Percentiles rank a stretch among this genome's conserved stretches.
Conservation (phyloP, 2,888 invertebrate genomes). For the Epirrita christyi region DNA sequence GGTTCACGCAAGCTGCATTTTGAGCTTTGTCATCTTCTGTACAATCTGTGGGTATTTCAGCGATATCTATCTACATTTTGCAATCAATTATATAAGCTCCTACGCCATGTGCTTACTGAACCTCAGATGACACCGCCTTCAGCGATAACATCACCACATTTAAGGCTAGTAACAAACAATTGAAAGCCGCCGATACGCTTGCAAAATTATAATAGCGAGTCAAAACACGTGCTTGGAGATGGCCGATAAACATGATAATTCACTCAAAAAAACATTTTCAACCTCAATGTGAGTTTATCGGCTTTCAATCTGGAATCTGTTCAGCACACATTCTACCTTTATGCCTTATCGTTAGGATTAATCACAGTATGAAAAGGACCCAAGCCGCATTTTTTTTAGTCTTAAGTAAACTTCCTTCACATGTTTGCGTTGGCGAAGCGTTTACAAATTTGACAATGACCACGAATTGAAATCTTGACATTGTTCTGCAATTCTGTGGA, state of each 20-base stretch:
- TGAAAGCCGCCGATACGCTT: slow-evolving; percentile 54
- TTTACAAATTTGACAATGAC: slow-evolving; percentile 27
- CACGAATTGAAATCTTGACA: slow-evolving; percentile 23
- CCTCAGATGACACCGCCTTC: slow-evolving; percentile 51
- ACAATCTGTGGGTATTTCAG: slow-evolving; percentile 6
- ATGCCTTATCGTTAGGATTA: slow-evolving; percentile 75
- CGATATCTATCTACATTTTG: slow-evolving; percentile 21
- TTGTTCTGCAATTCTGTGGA: slow-evolving; percentile 24
- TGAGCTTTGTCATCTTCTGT: background rate
- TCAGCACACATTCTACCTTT: slow-evolving; percentile 80
- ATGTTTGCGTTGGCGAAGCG: slow-evolving; percentile 52
- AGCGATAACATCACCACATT: slow-evolving; percentile 53
- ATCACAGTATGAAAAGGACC: slow-evolving; percentile 69
- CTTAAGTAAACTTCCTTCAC: slow-evolving; percentile 62
- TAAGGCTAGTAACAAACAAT: slow-evolving; percentile 55
- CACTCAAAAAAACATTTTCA: slow-evolving; percentile 66
- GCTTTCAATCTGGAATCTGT: slow-evolving; percentile 79
- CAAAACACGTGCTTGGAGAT: slow-evolving; percentile 74
- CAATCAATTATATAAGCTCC: slow-evolving; percentile 36
- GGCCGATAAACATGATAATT: slow-evolving; percentile 65
- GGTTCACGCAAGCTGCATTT: slow-evolving; percentile 7
- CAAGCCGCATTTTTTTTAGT: slow-evolving; percentile 61
- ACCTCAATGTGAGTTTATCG: slow-evolving; percentile 76
- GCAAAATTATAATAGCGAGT: slow-evolving; percentile 68
- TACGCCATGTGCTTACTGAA: slow-evolving; percentile 48